Evolutionary conservation across 2,113 vertebrate species (phyloP), one percentile per base, ranked within the genome.

Genomic region (Strigops habroptila): DNA sequence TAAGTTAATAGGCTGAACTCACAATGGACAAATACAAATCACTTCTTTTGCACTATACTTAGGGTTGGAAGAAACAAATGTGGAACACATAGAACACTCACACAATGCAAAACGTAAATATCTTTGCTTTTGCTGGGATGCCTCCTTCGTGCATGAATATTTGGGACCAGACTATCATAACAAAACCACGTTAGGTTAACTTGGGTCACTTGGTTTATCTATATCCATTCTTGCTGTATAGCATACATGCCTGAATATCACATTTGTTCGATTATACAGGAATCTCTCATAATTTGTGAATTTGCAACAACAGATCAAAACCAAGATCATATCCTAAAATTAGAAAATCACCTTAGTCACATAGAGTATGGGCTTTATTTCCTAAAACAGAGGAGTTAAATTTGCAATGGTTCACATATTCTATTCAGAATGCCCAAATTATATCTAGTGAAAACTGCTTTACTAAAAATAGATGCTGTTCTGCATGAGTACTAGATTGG

Each of bases 401-500:
- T 93, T 86, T 62, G 25, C 63, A 86, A 41, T 65, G 62, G 57
- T 79, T 93, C 57, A 82, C 76, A 49, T 78, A 84, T 53, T 92
- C 80, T 84, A 15, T 88, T 75, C 86, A 87, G 77, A 92, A 86
- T 86, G 57, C 31, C 80, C 86, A 96, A 96, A 96, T 95, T 93
- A 69, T 94, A 57, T 79, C 73, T 84, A 52, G 69, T 86, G 62
- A 88, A 96, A 93, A 92, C 60, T 68, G n/a, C 83, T 88, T 84
- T 86, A 55, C 95, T 96, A 97, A 96, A 97, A 96, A 92, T 95
- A 96, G 88, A n/a, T 57, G 48, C 80, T 93, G 52, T 86, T 95
- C 77, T 96, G 86, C 90, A 93, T 81, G 88, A 95, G 55, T 86
- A 91, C 92, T 92, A 94, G 68, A 71, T 82, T 88, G 76, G 82